Percentiles rank a stretch among this genome's conserved stretches.
phyloP scores from a whole-genome alignment of 2,888 invertebrate genomes.

The Hedya salicella region DNA sequence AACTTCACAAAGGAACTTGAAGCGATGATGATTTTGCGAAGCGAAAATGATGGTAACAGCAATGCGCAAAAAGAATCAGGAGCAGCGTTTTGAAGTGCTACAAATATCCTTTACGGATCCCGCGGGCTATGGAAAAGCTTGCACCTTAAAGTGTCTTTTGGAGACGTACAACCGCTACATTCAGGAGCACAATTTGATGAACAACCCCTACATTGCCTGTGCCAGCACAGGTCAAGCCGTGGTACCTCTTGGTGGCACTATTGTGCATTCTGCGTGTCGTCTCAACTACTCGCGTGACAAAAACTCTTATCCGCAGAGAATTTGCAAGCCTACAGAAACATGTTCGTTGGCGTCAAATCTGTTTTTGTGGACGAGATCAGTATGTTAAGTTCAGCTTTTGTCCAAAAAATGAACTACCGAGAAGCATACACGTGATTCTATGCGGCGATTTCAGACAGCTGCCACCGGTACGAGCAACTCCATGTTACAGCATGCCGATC shows the following conservation, averaged over 20 bases:
- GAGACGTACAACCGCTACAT: constrained; percentile 59
- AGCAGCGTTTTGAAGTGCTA: constrained; percentile 47
- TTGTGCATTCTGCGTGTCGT: constrained; percentile 49
- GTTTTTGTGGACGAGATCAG: constrained; percentile 51
- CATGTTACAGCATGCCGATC: constrained; percentile 51
- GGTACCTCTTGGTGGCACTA: constrained; percentile 56
- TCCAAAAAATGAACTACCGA: constrained; percentile 43
- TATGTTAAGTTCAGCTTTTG: constrained; percentile 49
- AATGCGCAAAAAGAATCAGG: constrained; percentile 48
- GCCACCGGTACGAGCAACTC: constrained; percentile 58
- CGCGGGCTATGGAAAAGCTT: constrained; percentile 43
- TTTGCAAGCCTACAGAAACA: constrained; percentile 45
- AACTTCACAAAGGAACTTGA: constrained; percentile 57
- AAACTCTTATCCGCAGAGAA: constrained; percentile 42
- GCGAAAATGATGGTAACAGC: no score
- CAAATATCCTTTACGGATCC: constrained; percentile 48
- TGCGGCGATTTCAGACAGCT: constrained; percentile 53
- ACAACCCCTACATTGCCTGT: constrained; percentile 59
- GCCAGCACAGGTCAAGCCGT: constrained; percentile 60
- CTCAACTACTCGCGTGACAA: constrained; percentile 45
- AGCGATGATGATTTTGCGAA: constrained; percentile 53
- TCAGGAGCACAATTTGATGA: constrained; percentile 50
- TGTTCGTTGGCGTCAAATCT: constrained; percentile 47
- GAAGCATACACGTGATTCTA: constrained; percentile 46
- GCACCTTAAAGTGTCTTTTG: constrained; percentile 54